Evolutionary conservation across 2,113 vertebrate genomes (phyloP).

Genomic region (Hucho hucho): DNA sequence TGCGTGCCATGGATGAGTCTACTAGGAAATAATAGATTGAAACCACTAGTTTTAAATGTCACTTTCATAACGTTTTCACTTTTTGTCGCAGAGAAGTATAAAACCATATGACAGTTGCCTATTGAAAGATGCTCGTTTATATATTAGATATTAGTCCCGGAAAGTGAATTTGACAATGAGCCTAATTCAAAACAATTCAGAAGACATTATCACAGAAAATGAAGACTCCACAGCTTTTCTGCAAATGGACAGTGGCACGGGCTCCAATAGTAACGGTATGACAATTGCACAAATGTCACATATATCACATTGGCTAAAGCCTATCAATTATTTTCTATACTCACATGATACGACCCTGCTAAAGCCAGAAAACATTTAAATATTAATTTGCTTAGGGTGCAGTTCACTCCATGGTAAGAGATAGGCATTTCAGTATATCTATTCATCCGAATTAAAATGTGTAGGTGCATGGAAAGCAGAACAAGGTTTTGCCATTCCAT

Average conservation of each 20-base stretch:
- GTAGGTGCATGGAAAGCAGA: too few species aligned
- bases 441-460: too few species aligned
- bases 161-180: background rate
- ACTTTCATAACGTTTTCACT: too few species aligned
- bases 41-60: too few species aligned
- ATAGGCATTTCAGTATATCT: background rate
- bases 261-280: background rate
- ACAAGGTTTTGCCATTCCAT: too few species aligned
- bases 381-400: background rate
- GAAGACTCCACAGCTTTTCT: background rate
- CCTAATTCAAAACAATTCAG: background rate
- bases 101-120: too few species aligned
- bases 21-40: too few species aligned
- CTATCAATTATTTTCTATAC: too few species aligned
- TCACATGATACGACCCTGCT: too few species aligned
- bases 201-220: background rate
- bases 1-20: background rate
- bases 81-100: too few species aligned
- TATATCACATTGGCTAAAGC: too few species aligned
- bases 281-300: background rate
- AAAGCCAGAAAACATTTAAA: background rate
- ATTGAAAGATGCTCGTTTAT: too few species aligned
- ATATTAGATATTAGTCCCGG: background rate
- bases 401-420: background rate
- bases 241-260: background rate